phyloP scores from a whole-genome alignment of 2,113 vertebrate species.

The Leptodactylus fuscus region DNA sequence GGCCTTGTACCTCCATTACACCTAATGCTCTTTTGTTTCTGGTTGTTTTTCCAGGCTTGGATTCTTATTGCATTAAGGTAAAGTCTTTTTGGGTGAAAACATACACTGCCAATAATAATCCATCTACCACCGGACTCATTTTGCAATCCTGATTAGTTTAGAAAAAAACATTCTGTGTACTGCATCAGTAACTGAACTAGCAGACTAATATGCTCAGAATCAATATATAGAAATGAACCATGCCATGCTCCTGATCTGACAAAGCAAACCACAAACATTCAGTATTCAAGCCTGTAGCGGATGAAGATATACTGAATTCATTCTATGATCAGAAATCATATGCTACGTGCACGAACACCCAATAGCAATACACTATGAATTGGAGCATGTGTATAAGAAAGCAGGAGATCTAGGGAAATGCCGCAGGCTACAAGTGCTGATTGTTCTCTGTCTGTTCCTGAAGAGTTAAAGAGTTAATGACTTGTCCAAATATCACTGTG shows the following conservation, averaged over 20 bases:
- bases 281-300: not conserved
- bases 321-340: not conserved
- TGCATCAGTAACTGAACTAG: no score
- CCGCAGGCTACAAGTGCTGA: constrained; percentile 32
- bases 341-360: not conserved
- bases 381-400: not conserved
- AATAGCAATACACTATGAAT: not conserved
- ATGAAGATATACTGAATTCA: not conserved
- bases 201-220: not conserved
- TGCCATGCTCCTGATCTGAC: not conserved
- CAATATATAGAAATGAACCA: not conserved
- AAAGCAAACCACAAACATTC: not conserved
- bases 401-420: constrained; percentile 29
- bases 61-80: not conserved
- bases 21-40: constrained; percentile 11
- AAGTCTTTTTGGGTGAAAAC: not conserved
- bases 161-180: no score
- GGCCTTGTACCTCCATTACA: not conserved
- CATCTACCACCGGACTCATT: not conserved
- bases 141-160: not conserved
- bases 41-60: constrained; percentile 18
- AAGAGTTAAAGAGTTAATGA: constrained; percentile 32
- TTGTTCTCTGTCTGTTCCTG: constrained; percentile 20
- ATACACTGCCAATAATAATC: not conserved
- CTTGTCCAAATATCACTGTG: constrained; percentile 34